Base-by-base conservation (phyloP, 2,888 invertebrate genomes). In the Metacarcinus magister region DNA sequence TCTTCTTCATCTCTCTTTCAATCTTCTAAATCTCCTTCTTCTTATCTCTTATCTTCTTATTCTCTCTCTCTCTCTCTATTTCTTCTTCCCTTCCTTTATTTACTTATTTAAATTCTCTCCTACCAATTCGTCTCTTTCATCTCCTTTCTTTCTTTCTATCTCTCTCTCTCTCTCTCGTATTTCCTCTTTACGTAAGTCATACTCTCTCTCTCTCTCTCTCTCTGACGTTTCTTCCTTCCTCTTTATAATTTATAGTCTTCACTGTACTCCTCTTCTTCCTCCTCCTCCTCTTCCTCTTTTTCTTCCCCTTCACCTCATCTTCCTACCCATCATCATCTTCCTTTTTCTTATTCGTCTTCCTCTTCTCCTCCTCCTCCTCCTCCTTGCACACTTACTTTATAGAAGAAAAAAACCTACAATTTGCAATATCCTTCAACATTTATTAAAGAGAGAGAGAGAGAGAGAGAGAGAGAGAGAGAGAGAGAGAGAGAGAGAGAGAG, bases 171-270 rank as follows among this genome's bases (percentile, higher is more conserved):
- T 54, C 54, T 54, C 54, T 54, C 54, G n/a, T n/a, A n/a, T n/a
- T n/a, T n/a, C n/a, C n/a, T n/a, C n/a, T n/a, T n/a, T n/a, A n/a
- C n/a, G n/a, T n/a, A n/a, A n/a, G n/a, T n/a, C n/a, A n/a, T n/a
- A n/a, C 54, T 54, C 54, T 54, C 54, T 54, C 54, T 54, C 54
- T 54, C 54, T 67, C 67, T 67, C n/a, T 67, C n/a, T 67, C n/a
- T 67, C 67, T 67, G n/a, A n/a, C 23, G 67, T n/a, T 67, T 67
- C 67, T 67, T 67, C n/a, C 67, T 67, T 67, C 67, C 67, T 67
- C n/a, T 67, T 67, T 67, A 67, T 67, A 67, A 67, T 67, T 67
- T 67, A 67, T 67, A 0, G n/a, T 3, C 67, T 67, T n/a, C 67
- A 0, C 67, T 23, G 4, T 23, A 13, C 23, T 23, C 67, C 23